Base-by-base conservation (phyloP, 2,888 invertebrate species). In the Campopleginae sp. region DNA sequence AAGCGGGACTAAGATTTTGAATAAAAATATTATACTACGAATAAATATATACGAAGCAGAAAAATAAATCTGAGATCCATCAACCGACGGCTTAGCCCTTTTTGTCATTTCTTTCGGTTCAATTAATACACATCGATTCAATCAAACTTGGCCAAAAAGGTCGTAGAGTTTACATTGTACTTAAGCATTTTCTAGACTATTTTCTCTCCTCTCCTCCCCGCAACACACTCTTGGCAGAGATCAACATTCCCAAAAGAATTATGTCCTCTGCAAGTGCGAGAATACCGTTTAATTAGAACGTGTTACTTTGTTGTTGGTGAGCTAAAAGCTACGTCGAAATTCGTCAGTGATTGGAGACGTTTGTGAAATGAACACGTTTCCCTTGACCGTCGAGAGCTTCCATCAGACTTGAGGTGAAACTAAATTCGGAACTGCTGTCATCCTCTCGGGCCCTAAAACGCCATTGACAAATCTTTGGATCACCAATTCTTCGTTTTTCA, bases 351-450 rank as follows among this genome's bases (percentile, higher is more conserved):
- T 90, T 89, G 6, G 88, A 87, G 17, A 87, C 82, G 80, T 90
- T 91, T 27, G 91, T 91, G 72, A 93, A 93, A 85, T 93, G 93
- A 80, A 93, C 93, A 87, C 93, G 94, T 76, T 94, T 93, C 74
- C 91, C 90, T 82, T 94, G 92, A 23, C 94, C 94, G 87, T 95
- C 95, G 80, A 95, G 92, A 65, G 92, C 90, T 81, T 94, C 93
- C 88, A 94, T 94, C 87, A 95, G 93, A 61, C 95, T 95, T 86
- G 95, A 95, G 1, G 95, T 95, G 90, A 95, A 95, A 88, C 95
- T 95, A 87, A 95, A 95, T 90, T 94, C 91, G 14, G 92, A 92
- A 84, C 92, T 91, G 87, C 91, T 91, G 27, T 92, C 92, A n/a
- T 93, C 93, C 23, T 91, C 90, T 86, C 90, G 91, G 38, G 86